Percentiles rank a stretch among this genome's conserved stretches.
Conservation (phyloP, 2,888 invertebrate species). For the Formica aserva region DNA sequence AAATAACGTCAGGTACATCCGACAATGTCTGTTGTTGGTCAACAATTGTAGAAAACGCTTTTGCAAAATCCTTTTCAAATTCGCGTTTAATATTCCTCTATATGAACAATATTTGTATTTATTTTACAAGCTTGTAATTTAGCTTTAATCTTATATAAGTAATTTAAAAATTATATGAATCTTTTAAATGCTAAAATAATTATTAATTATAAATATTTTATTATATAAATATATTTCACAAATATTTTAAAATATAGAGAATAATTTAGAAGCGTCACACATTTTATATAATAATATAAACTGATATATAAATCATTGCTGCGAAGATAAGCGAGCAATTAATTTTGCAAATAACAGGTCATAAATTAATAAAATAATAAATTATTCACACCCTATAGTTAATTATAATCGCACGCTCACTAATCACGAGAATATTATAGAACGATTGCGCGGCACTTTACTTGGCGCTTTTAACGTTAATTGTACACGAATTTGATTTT, state of each 20-base stretch:
- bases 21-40: conserved; percentile 10
- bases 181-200: background rate
- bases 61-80: conserved; percentile 38
- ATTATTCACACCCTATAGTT: background rate
- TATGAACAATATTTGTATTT: conserved; percentile 3
- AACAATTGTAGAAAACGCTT: conserved; percentile 6
- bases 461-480: background rate
- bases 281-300: background rate
- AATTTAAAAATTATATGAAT: background rate
- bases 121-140: background rate
- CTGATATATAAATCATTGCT: background rate
- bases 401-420: background rate
- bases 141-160: background rate
- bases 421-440: background rate
- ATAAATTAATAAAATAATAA: background rate
- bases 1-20: background rate
- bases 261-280: background rate
- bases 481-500: background rate
- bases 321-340: background rate
- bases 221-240: background rate
- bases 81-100: background rate
- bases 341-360: background rate
- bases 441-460: background rate
- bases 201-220: too few relatives aligned
- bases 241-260: background rate